A percentile compares a stretch with the other conserved stretches of the same genome.
These are phyloP conservation scores for Diarsia brunnea DNA, from an alignment of 2,888 invertebrate species.

Conservation along the genomic window DNA sequence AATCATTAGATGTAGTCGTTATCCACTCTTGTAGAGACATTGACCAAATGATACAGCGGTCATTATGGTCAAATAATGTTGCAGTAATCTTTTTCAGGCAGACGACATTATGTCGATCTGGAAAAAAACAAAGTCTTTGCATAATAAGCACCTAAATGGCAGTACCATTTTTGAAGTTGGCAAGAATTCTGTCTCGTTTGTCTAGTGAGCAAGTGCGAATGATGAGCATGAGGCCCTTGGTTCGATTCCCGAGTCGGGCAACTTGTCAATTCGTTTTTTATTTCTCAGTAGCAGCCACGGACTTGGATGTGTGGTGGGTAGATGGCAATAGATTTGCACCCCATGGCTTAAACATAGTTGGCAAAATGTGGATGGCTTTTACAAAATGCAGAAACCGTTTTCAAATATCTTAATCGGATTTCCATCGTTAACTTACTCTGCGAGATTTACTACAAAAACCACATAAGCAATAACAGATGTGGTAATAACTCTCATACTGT, in stretches of 20 bases:
- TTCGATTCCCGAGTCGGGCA: neutral
- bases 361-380: too few species aligned
- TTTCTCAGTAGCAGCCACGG: neutral
- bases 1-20: neutral
- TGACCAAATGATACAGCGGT: neutral
- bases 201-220: too few species aligned
- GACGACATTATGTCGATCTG: neutral
- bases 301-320: neutral
- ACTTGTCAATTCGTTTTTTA: neutral
- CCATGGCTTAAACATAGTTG: too few species aligned
- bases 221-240: too few species aligned
- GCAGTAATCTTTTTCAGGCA: neutral
- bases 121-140: neutral
- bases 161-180: too few species aligned
- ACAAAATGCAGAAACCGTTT: neutral
- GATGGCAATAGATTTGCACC: neutral
- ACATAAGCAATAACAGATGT: constrained; percentile 19
- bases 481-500: constrained; percentile 23
- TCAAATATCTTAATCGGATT: neutral
- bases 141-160: neutral
- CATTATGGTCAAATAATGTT: neutral
- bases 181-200: too few species aligned
- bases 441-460: neutral
- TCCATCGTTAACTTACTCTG: neutral
- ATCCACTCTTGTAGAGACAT: neutral